Evolutionary conservation across 1,140 invertebrate genomes (phyloP), one percentile per base, ranked within the genome.

Genomic region (Aphelinus atriplicis): DNA sequence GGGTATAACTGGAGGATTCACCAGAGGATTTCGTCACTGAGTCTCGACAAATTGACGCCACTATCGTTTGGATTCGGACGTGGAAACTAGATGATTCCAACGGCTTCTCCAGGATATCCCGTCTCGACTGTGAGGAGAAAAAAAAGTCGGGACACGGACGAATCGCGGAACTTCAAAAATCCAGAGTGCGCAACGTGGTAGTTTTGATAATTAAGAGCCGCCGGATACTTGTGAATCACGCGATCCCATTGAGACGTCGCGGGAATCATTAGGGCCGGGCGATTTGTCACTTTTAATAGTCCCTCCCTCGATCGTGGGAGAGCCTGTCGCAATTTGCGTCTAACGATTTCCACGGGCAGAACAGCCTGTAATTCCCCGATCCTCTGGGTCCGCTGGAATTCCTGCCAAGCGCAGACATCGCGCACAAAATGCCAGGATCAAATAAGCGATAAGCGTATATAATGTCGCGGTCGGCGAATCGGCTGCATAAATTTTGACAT

Each of bases 321-420:
- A 45, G 58, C 57, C 57, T 50, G 67, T n/a, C 45, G 70, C 70
- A 65, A 72, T 72, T 72, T 65, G 70, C 62, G 50, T 57, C 61
- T 63, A 72, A 72, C 70, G 70, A 72, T 72, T 72, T 72, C 70
- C 53, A 62, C 3, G 53, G 5, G 50, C 48, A 3, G 51, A 26
- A 50, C 48, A 26, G n/a, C 10, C 62, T 10, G 10, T 63, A 51
- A 71, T 72, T 56, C 53, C 26, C 61, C 53, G 62, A 64, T 62
- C 51, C 7, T 10, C 2, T 46, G 60, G 69, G 50, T 72, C 61
- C 63, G 56, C 47, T 48, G 42, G 71, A 73, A 73, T 67, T 73
- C 42, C 71, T 73, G 71, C 71, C 71, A 73, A 73, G 56, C 56
- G 43, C 71, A 73, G 71, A 66, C 64, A 46, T 53, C 47, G 63